Percentiles rank a stretch among this genome's conserved stretches.
These are phyloP conservation scores for Pharmacophagus antenor DNA, from an alignment of 2,888 invertebrate species.

Conservation along the genomic window DNA sequence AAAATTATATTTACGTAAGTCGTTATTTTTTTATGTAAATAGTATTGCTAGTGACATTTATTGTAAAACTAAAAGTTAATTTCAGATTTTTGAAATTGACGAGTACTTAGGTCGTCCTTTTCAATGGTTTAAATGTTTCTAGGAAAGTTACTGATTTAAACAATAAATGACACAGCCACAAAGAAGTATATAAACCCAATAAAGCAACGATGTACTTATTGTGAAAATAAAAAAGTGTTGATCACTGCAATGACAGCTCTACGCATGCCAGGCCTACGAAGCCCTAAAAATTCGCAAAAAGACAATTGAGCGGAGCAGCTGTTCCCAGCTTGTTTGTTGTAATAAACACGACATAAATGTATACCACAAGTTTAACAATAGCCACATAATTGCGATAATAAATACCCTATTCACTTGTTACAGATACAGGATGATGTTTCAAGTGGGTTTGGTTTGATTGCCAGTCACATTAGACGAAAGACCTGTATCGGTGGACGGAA, in stretches of 20 bases:
- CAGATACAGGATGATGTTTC: not conserved
- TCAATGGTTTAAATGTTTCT: not conserved
- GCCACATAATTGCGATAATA: conserved; percentile 35
- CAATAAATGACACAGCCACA: conserved; percentile 27
- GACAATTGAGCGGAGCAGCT: conserved; percentile 38
- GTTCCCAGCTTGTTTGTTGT: conserved; percentile 41
- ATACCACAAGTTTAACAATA: conserved; percentile 39
- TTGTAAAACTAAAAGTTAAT: too few species aligned
- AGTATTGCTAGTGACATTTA: too few species aligned
- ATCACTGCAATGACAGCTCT: conserved; percentile 36
- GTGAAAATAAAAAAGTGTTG: conserved; percentile 34
- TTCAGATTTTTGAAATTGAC: too few species aligned
- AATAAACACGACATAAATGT: conserved; percentile 44
- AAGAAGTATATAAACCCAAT: conserved; percentile 32
- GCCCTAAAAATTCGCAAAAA: conserved; percentile 52
- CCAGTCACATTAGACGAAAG: too few species aligned
- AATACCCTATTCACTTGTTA: not conserved
- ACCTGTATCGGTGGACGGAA: too few species aligned
- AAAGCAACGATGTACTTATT: conserved; percentile 20
- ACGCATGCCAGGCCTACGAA: conserved; percentile 42
- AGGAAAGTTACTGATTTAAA: conserved; percentile 8
- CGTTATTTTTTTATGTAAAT: too few species aligned
- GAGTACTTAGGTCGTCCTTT: too few species aligned
- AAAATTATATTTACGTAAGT: too few species aligned
- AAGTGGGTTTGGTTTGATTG: not conserved